phyloP scores from a whole-genome alignment of 2,797 vertebrate species.

The Liparis tanakae region DNA sequence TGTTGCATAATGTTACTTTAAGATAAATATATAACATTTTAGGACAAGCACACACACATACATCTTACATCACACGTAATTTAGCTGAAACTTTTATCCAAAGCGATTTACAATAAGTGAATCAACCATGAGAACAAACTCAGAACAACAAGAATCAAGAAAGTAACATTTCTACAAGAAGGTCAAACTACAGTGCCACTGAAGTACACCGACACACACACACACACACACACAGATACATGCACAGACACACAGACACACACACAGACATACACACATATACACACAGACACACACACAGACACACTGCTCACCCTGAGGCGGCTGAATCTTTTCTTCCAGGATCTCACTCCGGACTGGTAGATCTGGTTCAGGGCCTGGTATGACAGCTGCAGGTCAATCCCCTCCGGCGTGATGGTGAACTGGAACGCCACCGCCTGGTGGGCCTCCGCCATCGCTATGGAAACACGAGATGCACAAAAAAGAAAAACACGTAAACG shows the following conservation, averaged over 20 bases:
- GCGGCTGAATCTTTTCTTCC: constrained; percentile 84
- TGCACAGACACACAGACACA: neutral
- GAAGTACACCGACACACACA: too few species aligned
- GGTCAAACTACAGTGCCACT: too few species aligned
- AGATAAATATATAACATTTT: neutral
- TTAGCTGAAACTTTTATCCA: too few species aligned
- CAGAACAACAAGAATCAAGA: too few species aligned
- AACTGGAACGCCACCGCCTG: constrained; percentile 88
- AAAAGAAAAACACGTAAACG: neutral
- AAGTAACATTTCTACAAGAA: too few species aligned
- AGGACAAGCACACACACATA: neutral
- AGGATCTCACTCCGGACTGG: constrained; percentile 80
- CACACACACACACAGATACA: neutral
- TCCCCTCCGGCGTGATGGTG: constrained; percentile 85
- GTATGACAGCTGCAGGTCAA: constrained; percentile 83
- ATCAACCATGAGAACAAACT: too few species aligned
- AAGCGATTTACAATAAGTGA: too few species aligned
- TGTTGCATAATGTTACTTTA: too few species aligned
- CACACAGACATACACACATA: too few species aligned
- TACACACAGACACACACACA: neutral
- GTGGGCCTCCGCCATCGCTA: constrained; percentile 85
- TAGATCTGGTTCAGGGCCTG: constrained; percentile 85
- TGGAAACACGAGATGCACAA: constrained; percentile 16
- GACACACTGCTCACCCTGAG: constrained; percentile 74
- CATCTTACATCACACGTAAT: neutral